phyloP scores from a whole-genome alignment of 2,113 vertebrate species.

The Anhinga anhinga region DNA sequence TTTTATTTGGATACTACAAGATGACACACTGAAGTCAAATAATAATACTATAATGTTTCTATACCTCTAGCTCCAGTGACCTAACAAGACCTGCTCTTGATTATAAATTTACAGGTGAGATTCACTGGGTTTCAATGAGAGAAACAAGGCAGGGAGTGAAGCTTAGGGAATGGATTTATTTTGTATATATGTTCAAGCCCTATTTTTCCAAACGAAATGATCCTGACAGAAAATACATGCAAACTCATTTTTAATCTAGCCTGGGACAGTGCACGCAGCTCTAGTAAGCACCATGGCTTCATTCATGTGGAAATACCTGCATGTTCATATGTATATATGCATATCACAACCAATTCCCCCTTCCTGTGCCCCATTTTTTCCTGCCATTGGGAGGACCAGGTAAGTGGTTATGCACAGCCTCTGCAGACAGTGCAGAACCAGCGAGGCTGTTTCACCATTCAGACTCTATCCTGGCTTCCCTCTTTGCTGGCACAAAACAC shows the following conservation, averaged over 20 bases:
- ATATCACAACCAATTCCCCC: background rate
- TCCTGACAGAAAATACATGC: slow-evolving; percentile 21
- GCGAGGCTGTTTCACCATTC: background rate
- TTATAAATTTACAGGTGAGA: background rate
- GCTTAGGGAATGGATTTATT: background rate
- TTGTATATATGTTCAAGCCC: background rate
- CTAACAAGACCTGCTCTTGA: background rate
- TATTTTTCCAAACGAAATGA: background rate
- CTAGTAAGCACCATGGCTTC: background rate
- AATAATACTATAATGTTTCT: background rate
- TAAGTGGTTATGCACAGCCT: background rate
- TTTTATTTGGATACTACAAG: background rate
- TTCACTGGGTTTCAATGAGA: background rate
- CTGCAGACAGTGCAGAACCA: background rate
- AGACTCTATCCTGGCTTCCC: background rate
- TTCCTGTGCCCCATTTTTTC: background rate
- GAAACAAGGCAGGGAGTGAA: background rate
- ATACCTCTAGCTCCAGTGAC: background rate
- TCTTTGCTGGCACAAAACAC: background rate
- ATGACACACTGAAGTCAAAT: background rate
- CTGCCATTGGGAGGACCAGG: background rate
- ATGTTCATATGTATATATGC: background rate
- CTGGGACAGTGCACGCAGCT: background rate
- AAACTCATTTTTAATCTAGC: slow-evolving; percentile 34
- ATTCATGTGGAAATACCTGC: slow-evolving; percentile 4